Conservation (phyloP, 1,140 invertebrate species). For the Paracyclopina nana region DNA sequence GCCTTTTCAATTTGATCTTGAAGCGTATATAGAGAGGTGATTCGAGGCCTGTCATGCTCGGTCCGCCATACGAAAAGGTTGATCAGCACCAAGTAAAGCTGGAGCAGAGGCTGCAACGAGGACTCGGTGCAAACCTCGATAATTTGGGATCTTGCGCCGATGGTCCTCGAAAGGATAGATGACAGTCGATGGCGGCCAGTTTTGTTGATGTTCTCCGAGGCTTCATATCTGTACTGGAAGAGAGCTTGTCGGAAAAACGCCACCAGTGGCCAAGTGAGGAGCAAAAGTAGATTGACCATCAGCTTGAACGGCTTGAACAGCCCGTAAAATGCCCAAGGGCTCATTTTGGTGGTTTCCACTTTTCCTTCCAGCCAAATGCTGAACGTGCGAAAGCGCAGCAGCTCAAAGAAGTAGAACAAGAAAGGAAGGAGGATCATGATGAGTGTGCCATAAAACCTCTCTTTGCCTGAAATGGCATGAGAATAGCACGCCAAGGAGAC, state of each 20-base stretch:
- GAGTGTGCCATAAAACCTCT: background rate
- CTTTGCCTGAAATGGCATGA: background rate
- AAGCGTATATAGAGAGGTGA: no score
- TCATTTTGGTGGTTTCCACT: background rate
- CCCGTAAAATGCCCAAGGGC: background rate
- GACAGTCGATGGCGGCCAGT: background rate
- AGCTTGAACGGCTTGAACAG: background rate
- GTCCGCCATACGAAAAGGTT: background rate
- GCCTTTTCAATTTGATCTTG: background rate
- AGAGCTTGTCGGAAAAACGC: slow-evolving; percentile 9
- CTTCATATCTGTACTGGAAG: background rate
- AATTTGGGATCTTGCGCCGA: slow-evolving; percentile 7
- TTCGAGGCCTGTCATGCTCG: background rate
- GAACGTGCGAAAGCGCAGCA: background rate
- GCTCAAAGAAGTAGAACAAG: background rate
- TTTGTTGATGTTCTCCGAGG: background rate
- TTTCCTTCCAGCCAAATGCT: background rate
- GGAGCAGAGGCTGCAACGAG: slow-evolving; percentile 8
- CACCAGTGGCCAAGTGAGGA: slow-evolving; percentile 1
- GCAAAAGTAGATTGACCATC: background rate
- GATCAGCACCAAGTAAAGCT: slow-evolving; percentile 7
- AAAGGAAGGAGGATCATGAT: background rate
- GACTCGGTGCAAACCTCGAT: slow-evolving; percentile 14
- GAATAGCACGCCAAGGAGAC: background rate
- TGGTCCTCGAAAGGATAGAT: background rate